Conservation (phyloP, 2,888 invertebrate genomes). For the Polyommatus iphigenia region DNA sequence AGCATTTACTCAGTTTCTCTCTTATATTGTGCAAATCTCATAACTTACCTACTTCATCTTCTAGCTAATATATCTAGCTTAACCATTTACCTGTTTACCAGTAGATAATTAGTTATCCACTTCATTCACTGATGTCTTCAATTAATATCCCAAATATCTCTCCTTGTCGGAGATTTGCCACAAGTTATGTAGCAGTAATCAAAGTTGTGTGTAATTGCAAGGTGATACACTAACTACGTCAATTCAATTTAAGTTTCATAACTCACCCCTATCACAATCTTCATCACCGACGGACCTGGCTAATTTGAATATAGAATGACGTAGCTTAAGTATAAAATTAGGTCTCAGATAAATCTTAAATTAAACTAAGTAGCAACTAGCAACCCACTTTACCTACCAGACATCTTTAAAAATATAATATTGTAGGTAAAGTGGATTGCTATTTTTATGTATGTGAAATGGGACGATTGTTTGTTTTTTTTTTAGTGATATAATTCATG, state of each 20-base stretch:
- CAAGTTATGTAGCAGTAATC: constrained; percentile 25
- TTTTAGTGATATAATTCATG: no score
- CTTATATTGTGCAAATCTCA: no score
- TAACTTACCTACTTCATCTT: no score
- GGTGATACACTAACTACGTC: constrained; percentile 21
- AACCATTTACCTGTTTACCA: no score
- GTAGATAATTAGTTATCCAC: no score
- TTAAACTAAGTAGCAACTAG: no score
- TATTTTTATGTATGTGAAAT: background rate
- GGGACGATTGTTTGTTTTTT: no score
- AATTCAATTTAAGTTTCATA: constrained; percentile 27
- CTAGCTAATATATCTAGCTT: no score
- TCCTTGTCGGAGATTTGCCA: background rate
- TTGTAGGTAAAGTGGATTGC: background rate
- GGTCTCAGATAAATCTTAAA: background rate
- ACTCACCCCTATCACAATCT: constrained; percentile 7
- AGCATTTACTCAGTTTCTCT: no score
- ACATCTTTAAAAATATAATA: background rate
- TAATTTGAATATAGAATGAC: background rate
- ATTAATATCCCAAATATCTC: background rate
- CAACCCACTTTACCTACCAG: no score
- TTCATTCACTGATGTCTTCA: no score
- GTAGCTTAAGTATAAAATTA: background rate
- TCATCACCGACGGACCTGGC: background rate
- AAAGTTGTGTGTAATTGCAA: constrained; percentile 18